These are phyloP conservation scores for Eretmocerus hayati DNA, from an alignment of 2,888 invertebrate genomes.

Conservation along the genomic window DNA sequence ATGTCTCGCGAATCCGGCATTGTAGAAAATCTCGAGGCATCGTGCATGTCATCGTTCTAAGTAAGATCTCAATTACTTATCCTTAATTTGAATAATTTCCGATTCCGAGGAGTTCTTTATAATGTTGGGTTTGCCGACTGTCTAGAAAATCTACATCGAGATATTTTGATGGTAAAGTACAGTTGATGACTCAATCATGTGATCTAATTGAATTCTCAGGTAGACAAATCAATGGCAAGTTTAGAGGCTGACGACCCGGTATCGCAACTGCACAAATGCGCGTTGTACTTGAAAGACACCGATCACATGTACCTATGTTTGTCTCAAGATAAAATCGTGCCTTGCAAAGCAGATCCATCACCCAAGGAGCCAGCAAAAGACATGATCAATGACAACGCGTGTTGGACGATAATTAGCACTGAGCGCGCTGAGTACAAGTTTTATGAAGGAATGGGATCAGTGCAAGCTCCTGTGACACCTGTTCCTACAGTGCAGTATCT, in stretches of 20 bases:
- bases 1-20: too few relatives aligned
- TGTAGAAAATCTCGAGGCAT: too few relatives aligned
- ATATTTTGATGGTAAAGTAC: too few relatives aligned
- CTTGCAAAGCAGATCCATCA: conserved; percentile 83
- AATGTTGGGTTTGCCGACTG: too few relatives aligned
- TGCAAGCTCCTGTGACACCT: conserved; percentile 81
- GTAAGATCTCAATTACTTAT: too few relatives aligned
- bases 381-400: conserved; percentile 19
- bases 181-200: too few relatives aligned
- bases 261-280: conserved; percentile 64
- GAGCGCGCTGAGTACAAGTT: conserved; percentile 99
- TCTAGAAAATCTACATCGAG: too few relatives aligned
- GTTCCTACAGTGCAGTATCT: conserved; percentile 89
- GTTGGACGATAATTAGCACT: conserved; percentile 42
- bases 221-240: conserved; percentile 97
- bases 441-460: conserved; percentile 67
- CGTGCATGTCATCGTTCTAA: too few relatives aligned
- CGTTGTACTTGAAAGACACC: conserved; percentile 99
- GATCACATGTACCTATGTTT: conserved; percentile 97
- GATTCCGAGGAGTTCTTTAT: too few relatives aligned
- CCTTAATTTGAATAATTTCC: too few relatives aligned
- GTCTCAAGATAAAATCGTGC: conserved; percentile 97
- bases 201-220: conserved; percentile 49
- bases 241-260: conserved; percentile 44
- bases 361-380: conserved; percentile 18